Base-by-base conservation (phyloP, 2,113 vertebrate genomes). In the Macrotus californicus region DNA sequence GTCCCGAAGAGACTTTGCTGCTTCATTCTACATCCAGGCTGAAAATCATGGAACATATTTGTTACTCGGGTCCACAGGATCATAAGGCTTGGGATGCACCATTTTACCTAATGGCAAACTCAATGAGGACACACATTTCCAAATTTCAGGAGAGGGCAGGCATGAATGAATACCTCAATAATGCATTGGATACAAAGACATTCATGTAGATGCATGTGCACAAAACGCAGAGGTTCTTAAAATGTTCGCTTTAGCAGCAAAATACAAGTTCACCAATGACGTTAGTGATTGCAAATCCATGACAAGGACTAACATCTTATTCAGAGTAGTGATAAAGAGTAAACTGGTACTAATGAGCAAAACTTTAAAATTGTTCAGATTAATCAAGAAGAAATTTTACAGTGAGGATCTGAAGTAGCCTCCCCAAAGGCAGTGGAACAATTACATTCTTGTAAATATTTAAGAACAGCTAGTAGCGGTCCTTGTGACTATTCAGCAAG, bases 301-400 rank as follows among this genome's bases (percentile, higher is more conserved):
- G 56, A 59, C 26, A 46, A 87, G 24, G 10, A 77, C 94, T 93
- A 72, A 93, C 84, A 50, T 67, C n/a, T 91, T 91, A 39, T 52
- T 83, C 84, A 73, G 41, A 12, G 69, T 1, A 52, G 15, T n/a
- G 43, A 69, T 48, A 83, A 93, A 94, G 89, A 59, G 91, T 72
- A 75, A 94, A 87, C 24, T 52, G 76, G 66, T 85, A 59, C 59
- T 83, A 86, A 52, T 19, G 39, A 90, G 73, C 72, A 67, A 82
- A 94, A 94, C 81, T 82, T 79, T 67, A 66, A 61, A 41, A 64
- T 89, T 89, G 91, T 83, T 80, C 79, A 93, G 69, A 88, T 26
- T 12, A 87, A 92, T 39, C 41, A 39, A 70, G 69, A 96, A 96
- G 64, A 81, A 84, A 77, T 81, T 94, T 48, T 39, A 82, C 52